Base-by-base conservation (phyloP, 2,888 invertebrate genomes). In the Catotricha subobsoleta region DNA sequence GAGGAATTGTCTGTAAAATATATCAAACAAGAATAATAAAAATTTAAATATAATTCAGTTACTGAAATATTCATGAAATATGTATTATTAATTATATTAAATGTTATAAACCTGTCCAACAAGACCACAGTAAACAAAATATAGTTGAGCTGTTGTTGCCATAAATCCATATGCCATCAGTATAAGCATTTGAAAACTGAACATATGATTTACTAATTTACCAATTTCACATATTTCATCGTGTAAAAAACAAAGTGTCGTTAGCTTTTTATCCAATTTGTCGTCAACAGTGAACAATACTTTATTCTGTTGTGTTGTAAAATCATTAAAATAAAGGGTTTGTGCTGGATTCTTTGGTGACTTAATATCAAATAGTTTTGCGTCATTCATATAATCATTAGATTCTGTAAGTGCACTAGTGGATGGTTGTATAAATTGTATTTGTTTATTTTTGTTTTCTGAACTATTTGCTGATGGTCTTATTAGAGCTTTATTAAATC, bases 221-320 rank as follows among this genome's bases (percentile, higher is more conserved):
- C 58, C 61, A 46, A 63, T 57, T 48, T 63, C 62, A 43, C 62
- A 63, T 29, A 63, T 54, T 48, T 63, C 61, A 48, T 63, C 62
- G 38, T 63, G 63, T 23, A 61, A 44, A 44, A 60, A 60, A 29
- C 62, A 63, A n/a, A 61, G 49, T 44, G 54, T 57, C 39, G 58
- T 60, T 4, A 63, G 47, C 45, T 60, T 60, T 9, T 52, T 55
- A 43, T 63, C 62, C 42, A 60, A 54, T 45, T 59, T 58, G 5
- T 47, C 40, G 2, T 51, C 50, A 46, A 60, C 53, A 33, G 47
- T 52, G 18, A 60, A n/a, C n/a, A n/a, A n/a, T n/a, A n/a, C n/a
- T n/a, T n/a, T n/a, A n/a, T n/a, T n/a, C n/a, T n/a, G n/a, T n/a
- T n/a, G n/a, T n/a, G n/a, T n/a, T n/a, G n/a, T n/a, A n/a, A n/a